phyloP scores from a whole-genome alignment of 2,888 invertebrate species.

The Blastobasis adustella region DNA sequence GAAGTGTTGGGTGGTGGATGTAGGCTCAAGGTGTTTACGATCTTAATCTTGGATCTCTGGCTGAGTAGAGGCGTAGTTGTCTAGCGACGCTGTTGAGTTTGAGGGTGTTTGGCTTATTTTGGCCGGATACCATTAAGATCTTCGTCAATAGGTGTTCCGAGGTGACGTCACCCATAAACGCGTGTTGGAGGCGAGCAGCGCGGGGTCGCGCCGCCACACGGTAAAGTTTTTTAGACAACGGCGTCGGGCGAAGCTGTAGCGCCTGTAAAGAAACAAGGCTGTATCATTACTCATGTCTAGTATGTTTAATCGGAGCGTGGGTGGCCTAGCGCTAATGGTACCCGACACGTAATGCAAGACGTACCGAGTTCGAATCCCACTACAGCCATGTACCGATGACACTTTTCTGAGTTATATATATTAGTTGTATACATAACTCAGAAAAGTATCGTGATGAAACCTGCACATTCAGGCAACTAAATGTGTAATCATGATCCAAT shows the following conservation, averaged over 20 bases:
- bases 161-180: conserved; percentile 55
- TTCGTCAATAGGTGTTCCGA: conserved; percentile 33
- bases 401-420: too few species aligned
- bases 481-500: too few species aligned
- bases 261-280: neutral
- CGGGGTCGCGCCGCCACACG: conserved; percentile 40
- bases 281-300: neutral
- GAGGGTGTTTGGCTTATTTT: conserved; percentile 66
- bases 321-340: too few species aligned
- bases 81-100: conserved; percentile 69
- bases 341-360: too few species aligned
- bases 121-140: conserved; percentile 74
- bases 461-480: too few species aligned
- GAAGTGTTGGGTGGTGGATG: conserved; percentile 19
- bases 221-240: too few species aligned
- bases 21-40: conserved; percentile 43
- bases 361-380: too few species aligned
- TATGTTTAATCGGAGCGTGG: too few species aligned
- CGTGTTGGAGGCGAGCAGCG: conserved; percentile 39
- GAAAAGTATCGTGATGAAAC: too few species aligned
- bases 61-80: conserved; percentile 65
- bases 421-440: too few species aligned
- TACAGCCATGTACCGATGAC: too few species aligned
- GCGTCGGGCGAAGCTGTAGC: neutral
- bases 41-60: conserved; percentile 77